Evolutionary conservation across 2,113 vertebrate species (phyloP).

Genomic region (Mus pahari): DNA sequence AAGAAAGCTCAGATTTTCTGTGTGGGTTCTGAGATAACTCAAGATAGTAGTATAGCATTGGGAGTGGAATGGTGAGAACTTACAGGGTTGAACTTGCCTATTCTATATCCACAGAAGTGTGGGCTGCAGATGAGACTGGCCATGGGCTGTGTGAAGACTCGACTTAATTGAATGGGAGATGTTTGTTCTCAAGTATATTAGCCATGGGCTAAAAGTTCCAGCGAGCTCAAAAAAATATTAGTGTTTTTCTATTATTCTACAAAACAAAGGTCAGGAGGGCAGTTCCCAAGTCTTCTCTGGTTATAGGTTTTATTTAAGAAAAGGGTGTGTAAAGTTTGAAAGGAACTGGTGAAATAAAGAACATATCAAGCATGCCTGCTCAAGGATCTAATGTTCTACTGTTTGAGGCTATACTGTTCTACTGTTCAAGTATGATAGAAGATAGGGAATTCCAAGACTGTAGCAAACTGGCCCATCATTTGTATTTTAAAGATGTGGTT

Average conservation of each 20-base stretch:
- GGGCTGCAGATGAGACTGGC: not conserved
- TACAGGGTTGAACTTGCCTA: not conserved
- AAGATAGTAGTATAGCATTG: not conserved
- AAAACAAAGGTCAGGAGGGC: not conserved
- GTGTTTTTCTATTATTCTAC: not conserved
- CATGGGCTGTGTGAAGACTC: not conserved
- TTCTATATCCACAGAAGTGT: not conserved
- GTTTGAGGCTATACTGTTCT: too few species aligned
- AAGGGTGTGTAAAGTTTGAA: not conserved
- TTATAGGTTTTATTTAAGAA: slow-evolving; percentile 29
- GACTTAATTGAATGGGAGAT: not conserved
- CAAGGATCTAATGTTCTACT: too few species aligned
- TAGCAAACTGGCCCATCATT: not conserved
- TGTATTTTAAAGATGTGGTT: slow-evolving; percentile 30
- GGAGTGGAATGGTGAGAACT: accelerated
- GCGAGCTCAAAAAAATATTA: not conserved
- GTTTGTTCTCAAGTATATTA: not conserved
- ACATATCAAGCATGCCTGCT: not conserved
- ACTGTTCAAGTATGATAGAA: not conserved
- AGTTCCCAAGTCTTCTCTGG: not conserved
- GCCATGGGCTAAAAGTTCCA: not conserved
- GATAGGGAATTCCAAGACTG: not conserved
- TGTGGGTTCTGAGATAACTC: not conserved
- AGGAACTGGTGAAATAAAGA: not conserved
- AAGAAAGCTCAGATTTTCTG: not conserved